These are phyloP conservation scores for Lepus oiostolus DNA, from an alignment of 2,797 vertebrate genomes.

Conservation along the genomic window DNA sequence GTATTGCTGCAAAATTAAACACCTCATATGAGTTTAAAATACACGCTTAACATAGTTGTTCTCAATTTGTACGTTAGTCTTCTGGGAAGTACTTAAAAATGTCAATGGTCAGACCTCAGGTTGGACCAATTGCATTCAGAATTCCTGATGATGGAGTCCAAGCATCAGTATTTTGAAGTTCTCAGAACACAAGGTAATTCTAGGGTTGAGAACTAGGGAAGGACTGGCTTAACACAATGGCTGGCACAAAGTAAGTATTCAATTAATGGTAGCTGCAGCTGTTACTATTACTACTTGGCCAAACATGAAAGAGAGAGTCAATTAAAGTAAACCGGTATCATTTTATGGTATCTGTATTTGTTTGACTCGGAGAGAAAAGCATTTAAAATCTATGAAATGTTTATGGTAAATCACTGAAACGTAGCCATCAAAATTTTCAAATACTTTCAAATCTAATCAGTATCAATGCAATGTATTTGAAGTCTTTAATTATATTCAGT, in stretches of 20 bases:
- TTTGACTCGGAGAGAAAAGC: slow-evolving; percentile 34
- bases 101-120: background rate
- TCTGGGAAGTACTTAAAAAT: background rate
- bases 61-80: background rate
- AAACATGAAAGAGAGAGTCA: background rate
- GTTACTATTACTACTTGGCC: background rate
- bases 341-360: background rate
- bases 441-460: background rate
- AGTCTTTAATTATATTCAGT: background rate
- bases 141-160: background rate
- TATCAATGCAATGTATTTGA: slow-evolving; percentile 19
- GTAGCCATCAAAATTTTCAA: slow-evolving; percentile 58
- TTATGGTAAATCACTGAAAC: slow-evolving; percentile 34
- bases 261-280: background rate
- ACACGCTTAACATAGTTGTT: background rate
- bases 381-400: background rate
- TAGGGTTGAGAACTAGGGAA: background rate
- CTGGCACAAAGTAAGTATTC: background rate
- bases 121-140: background rate
- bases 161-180: background rate
- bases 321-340: background rate
- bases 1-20: background rate
- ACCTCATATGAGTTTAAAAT: background rate
- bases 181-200: background rate
- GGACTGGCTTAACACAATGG: background rate